Base-by-base conservation (phyloP, 2,888 invertebrate species). In the Synanthedon tipuliformis region DNA sequence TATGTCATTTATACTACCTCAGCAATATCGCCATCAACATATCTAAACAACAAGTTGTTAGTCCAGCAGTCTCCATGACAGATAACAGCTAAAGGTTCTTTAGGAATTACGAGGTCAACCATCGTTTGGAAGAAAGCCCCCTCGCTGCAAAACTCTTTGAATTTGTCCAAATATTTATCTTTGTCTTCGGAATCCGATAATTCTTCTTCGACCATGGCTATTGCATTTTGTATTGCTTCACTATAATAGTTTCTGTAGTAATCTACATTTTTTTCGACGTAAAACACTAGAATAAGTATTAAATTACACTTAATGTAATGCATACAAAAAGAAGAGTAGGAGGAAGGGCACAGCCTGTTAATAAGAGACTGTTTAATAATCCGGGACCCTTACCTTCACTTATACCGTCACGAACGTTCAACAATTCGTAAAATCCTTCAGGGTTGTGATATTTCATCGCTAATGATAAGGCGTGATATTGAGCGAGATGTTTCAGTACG, bases 1-100 rank as follows among this genome's bases (percentile, higher is more conserved):
- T 34, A 34, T 34, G 34, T 27, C 12, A 41, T 16, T 66, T 61
- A 62, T 59, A 34, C 10, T 34, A 89, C 90, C 74, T 90, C 90
- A 53, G 86, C 77, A 52, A 90, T 89, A 53, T 88, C 82, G 0
- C 85, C 88, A 53, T 81, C 77, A 4, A 84, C 78, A 59, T 91
- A 90, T 59, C 88, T 85, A 65, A 92, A 93, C 18, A 93, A 71
- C 63, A 93, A 89, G 69, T 93, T 93, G 64, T 93, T 93, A 0
- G 92, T 92, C 93, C 93, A 93, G 66, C 92, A 93, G 61, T 93
- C 93, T 0, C 93, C 93, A 62, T 93, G 93, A 53, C 92, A 90
- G 59, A 93, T 91, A 3, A 93, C 92, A 0, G 92, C 91, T 49
- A 93, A 68, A 0, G 91, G 90, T 48, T 92, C 91, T 60, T 87